Evolutionary conservation across 2,797 vertebrate species (phyloP).

Genomic region (Pelochelys cantorii): DNA sequence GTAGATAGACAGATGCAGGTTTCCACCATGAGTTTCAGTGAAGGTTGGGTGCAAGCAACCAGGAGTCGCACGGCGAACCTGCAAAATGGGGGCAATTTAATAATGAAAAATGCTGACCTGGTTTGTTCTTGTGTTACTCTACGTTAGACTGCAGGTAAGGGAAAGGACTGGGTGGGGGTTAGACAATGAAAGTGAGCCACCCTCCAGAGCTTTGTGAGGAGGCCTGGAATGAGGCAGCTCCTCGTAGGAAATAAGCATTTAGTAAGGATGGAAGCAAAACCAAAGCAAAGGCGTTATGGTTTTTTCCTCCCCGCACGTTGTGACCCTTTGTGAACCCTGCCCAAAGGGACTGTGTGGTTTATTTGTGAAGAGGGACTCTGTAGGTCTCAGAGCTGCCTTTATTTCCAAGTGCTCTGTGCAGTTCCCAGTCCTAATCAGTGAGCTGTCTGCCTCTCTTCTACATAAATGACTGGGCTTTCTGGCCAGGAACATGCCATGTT

Average conservation of each 20-base stretch:
- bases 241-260: not conserved
- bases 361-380: not conserved
- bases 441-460: not conserved
- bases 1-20: not conserved
- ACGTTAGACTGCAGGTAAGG: not conserved
- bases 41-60: no score
- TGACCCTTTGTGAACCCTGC: not conserved
- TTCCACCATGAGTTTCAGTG: not conserved
- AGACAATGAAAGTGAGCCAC: not conserved
- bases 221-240: not conserved
- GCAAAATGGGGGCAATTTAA: not conserved
- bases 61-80: not conserved
- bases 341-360: not conserved
- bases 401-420: not conserved
- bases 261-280: not conserved
- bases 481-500: not conserved
- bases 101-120: not conserved
- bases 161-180: not conserved
- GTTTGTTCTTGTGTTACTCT: not conserved
- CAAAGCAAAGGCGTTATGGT: not conserved
- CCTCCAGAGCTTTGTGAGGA: conserved; percentile 3
- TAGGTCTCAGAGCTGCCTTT: not conserved
- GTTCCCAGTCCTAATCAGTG: not conserved
- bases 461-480: accelerated
- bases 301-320: not conserved